Evolutionary conservation across 1,140 invertebrate species (phyloP).

Genomic region (Medauroidea extradentata): DNA sequence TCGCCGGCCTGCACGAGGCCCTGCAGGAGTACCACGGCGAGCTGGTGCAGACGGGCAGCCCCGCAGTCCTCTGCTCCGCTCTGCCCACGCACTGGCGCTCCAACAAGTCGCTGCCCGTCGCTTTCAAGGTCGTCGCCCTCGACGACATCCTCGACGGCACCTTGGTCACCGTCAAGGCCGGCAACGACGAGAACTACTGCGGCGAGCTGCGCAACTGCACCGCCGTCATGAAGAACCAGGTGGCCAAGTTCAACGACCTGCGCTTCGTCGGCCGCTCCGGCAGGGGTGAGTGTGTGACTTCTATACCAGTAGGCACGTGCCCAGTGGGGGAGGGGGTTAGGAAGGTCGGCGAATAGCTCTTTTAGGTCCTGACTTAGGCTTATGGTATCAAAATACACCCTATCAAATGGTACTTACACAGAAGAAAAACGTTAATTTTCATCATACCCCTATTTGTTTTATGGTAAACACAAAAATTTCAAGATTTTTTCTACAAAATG

Average conservation of each 20-base stretch:
- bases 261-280: conserved; percentile 93
- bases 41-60: conserved; percentile 84
- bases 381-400: no score
- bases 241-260: conserved; percentile 96
- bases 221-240: conserved; percentile 93
- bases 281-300: conserved; percentile 75
- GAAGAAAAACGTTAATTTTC: no score
- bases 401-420: no score
- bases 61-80: conserved; percentile 84
- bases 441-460: no score
- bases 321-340: no score
- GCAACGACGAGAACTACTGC: conserved; percentile 95
- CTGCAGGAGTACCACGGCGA: conserved; percentile 84
- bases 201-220: conserved; percentile 89
- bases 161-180: conserved; percentile 84
- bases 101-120: conserved; percentile 92
- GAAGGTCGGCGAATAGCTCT: no score
- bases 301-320: no score
- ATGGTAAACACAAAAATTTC: no score
- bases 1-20: conserved; percentile 66
- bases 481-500: no score
- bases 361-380: no score
- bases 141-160: conserved; percentile 92
- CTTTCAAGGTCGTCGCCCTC: conserved; percentile 88
- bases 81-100: conserved; percentile 91